Evolutionary conservation across 2,888 invertebrate genomes (phyloP), one percentile per base, ranked within the genome.

Genomic region (Drosophila leonis): DNA sequence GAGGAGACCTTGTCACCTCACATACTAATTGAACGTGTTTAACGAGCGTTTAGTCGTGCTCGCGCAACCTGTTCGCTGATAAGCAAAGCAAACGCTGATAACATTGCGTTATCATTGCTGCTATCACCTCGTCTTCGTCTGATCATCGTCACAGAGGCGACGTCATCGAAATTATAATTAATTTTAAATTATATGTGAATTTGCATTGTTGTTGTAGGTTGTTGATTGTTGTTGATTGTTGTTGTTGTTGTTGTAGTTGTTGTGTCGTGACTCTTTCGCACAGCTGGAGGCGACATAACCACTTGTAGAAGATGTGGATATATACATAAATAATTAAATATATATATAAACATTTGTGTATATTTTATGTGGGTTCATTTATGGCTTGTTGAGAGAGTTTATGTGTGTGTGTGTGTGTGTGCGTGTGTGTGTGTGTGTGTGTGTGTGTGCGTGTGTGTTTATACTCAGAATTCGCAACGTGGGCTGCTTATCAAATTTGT

Each of bases 21-120:
- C 54, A 37, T 42, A 61, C 72, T 72, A 78, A 78, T 78, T 78
- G 51, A 68, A 49, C 41, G 61, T 80, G 78, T 78, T 69, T 67
- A 35, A 78, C 72, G 64, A 78, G 52, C 72, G 72, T 64, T 76
- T 72, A 80, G 72, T 52, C 24, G 46, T 51, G 64, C 64, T 65
- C 62, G 52, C 44, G 55, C 37, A 24, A 39, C 27, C 18, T 27
- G 39, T 39, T 51, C 18, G 18, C 39, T 31, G 77, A 78, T 78
- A 78, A 78, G 63, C 61, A 27, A 15, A 15, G 31, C 49, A 2
- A 12, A 9, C 4, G 37, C 52, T 65, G 75, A 69, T 78, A 78
- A 74, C 39, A 20, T 42, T 35, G 60, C 49, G 31, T 49, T 49
- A 49, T 49, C 49, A 49, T 18, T 18, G 18, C 15, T 49, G 5